These are phyloP conservation scores for Oryctes rhinoceros DNA, from an alignment of 1,140 invertebrate genomes.

Conservation along the genomic window DNA sequence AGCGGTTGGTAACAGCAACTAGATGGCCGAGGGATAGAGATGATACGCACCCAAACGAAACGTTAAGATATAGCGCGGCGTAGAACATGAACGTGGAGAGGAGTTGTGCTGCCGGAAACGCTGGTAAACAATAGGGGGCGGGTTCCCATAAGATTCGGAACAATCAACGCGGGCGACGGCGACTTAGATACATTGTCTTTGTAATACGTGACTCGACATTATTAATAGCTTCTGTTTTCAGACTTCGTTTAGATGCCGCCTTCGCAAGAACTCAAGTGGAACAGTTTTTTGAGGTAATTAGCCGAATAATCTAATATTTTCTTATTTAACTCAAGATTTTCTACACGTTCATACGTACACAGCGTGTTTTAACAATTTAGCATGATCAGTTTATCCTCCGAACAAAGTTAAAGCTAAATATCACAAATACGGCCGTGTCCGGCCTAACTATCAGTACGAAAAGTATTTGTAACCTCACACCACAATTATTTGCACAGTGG, in stretches of 20 bases:
- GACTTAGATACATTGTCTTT: constrained; percentile 30
- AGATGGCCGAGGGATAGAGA: neutral
- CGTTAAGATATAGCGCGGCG: neutral
- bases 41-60: neutral
- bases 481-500: no score
- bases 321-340: no score
- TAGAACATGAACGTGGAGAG: neutral
- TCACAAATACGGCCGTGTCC: no score
- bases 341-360: no score
- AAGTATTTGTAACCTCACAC: no score
- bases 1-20: neutral
- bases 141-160: neutral
- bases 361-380: no score
- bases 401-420: no score
- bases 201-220: constrained; percentile 25
- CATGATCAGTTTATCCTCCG: no score
- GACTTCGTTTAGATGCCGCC: neutral
- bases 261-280: neutral
- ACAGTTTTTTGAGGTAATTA: constrained; percentile 19
- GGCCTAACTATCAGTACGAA: no score
- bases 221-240: neutral
- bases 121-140: constrained; percentile 6
- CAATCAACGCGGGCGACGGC: constrained; percentile 15
- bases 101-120: neutral
- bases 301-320: neutral